A percentile compares a stretch with the other conserved stretches of the same genome.
phyloP scores from a whole-genome alignment of 2,113 vertebrate species.

The Myxocyprinus asiaticus region DNA sequence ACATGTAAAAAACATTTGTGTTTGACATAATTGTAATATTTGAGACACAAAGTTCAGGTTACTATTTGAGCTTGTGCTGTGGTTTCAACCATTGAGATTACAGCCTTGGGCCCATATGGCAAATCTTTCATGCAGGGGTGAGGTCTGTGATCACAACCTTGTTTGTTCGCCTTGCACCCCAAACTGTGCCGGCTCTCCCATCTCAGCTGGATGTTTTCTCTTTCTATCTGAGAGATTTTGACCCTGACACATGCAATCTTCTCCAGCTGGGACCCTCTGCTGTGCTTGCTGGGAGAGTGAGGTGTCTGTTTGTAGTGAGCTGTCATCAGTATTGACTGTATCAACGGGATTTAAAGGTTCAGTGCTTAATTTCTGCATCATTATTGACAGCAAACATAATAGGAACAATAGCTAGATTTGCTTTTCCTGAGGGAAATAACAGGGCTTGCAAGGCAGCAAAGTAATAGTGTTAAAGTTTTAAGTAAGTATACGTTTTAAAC shows the following conservation, averaged over 20 bases:
- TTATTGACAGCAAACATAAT: too few species aligned
- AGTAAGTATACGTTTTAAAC: too few species aligned
- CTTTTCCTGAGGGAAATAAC: too few species aligned
- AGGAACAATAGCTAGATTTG: too few species aligned
- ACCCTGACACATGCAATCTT: constrained; percentile 51
- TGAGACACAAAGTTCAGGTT: neutral
- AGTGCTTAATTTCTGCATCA: too few species aligned
- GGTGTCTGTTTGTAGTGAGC: constrained; percentile 32
- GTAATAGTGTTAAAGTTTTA: too few species aligned
- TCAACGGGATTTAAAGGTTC: too few species aligned
- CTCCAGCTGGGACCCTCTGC: constrained; percentile 36
- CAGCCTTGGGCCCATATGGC: neutral
- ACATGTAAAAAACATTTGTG: neutral
- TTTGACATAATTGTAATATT: neutral
- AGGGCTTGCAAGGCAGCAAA: too few species aligned
- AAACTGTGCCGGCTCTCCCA: constrained; percentile 53
- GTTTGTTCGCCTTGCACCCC: constrained; percentile 22
- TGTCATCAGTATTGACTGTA: constrained; percentile 17
- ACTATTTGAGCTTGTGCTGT: neutral
- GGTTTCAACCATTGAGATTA: constrained; percentile 3
- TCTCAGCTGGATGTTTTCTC: constrained; percentile 47
- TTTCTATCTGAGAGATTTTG: constrained; percentile 50
- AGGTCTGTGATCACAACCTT: constrained; percentile 6
- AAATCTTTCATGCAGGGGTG: constrained; percentile 20
- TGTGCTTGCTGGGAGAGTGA: constrained; percentile 43